These are phyloP conservation scores for Ferdinandea cuprea DNA, from an alignment of 2,888 invertebrate genomes.

Conservation along the genomic window DNA sequence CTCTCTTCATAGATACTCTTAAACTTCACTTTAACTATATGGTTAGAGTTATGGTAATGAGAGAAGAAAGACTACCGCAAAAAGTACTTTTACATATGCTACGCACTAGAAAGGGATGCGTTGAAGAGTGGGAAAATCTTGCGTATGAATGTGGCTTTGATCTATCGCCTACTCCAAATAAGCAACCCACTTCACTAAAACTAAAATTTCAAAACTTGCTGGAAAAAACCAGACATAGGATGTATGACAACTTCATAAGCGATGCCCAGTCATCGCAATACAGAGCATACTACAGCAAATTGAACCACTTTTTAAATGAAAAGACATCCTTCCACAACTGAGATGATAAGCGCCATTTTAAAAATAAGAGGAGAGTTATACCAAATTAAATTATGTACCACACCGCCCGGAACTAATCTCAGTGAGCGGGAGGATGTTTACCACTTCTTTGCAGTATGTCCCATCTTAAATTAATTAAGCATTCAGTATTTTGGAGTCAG, in stretches of 20 bases:
- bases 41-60: neutral
- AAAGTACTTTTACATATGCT: conserved; percentile 1
- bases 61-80: neutral
- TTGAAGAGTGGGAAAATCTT: conserved; percentile 2
- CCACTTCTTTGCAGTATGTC: no score
- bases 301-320: neutral
- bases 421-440: no score
- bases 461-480: no score
- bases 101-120: neutral
- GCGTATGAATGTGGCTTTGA: neutral
- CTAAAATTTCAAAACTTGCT: neutral
- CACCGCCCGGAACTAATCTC: no score
- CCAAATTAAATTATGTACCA: neutral
- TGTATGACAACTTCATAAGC: neutral
- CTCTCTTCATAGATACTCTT: neutral
- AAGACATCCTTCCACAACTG: neutral
- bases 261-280: neutral
- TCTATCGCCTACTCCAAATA: neutral
- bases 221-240: neutral
- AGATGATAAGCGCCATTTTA: neutral
- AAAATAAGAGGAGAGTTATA: neutral
- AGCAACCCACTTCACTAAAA: neutral
- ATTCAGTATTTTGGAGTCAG: no score
- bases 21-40: neutral
- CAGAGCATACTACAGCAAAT: neutral